These are phyloP conservation scores for Colletes collaris DNA, from an alignment of 2,888 invertebrate genomes.

Conservation along the genomic window DNA sequence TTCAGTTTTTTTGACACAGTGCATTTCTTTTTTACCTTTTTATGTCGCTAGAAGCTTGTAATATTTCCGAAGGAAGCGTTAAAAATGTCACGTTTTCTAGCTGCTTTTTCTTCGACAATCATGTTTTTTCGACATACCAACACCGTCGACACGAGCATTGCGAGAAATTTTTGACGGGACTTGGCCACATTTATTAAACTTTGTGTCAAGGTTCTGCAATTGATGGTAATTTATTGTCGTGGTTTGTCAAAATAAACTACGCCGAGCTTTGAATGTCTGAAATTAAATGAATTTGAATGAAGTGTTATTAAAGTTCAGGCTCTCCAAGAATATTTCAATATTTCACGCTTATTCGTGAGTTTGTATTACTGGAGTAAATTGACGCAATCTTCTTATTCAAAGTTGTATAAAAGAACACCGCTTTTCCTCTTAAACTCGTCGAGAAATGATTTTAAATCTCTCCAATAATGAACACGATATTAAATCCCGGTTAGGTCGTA, in stretches of 20 bases:
- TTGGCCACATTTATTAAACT: slow-evolving; percentile 17
- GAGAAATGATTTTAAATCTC: neutral
- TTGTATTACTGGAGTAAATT: too few relatives aligned
- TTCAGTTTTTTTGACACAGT: neutral
- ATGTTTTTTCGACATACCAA: neutral
- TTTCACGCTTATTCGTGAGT: too few relatives aligned
- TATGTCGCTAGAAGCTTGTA: neutral
- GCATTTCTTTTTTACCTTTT: neutral
- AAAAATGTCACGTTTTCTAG: neutral
- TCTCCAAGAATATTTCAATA: too few relatives aligned
- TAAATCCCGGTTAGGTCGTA: neutral
- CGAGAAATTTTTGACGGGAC: neutral
- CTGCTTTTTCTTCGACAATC: slow-evolving; percentile 15
- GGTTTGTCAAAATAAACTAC: neutral
- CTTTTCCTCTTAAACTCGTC: neutral
- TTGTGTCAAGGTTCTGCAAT: neutral
- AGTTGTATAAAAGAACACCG: neutral
- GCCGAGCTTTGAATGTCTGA: too few relatives aligned
- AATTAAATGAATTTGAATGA: too few relatives aligned
- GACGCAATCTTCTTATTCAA: too few relatives aligned
- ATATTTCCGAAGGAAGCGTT: slow-evolving; percentile 6
- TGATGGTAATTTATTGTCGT: neutral
- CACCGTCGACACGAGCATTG: too few relatives aligned
- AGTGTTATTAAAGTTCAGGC: too few relatives aligned
- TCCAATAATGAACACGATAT: slow-evolving; percentile 1